A percentile compares a stretch with the other conserved stretches of the same genome.
These are phyloP conservation scores for Sebastiscus albofasciatus DNA, from an alignment of 2,797 vertebrate genomes.

Conservation along the genomic window DNA sequence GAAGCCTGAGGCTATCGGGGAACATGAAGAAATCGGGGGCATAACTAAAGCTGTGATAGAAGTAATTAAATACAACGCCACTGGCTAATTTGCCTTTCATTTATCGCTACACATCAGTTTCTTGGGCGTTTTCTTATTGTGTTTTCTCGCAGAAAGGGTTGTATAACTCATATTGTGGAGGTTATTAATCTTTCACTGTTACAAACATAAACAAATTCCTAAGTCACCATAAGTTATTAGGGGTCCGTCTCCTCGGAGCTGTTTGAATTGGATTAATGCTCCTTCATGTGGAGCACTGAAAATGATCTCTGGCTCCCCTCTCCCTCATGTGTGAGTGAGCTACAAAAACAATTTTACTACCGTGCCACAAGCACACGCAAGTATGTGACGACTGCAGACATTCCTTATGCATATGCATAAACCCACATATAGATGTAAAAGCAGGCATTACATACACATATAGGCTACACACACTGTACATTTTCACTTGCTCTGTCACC, in stretches of 20 bases:
- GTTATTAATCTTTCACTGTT: conserved; percentile 72
- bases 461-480: background rate
- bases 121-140: conserved; percentile 31
- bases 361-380: conserved; percentile 20
- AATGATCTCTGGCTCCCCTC: conserved; percentile 46
- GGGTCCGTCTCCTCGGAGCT: conserved; percentile 63
- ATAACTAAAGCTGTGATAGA: conserved; percentile 69
- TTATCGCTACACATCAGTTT: conserved; percentile 62
- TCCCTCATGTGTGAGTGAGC: conserved; percentile 53
- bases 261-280: conserved; percentile 72
- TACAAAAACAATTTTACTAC: conserved; percentile 50
- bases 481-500: conserved; percentile 1
- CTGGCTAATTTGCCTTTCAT: conserved; percentile 67
- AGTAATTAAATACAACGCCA: conserved; percentile 74
- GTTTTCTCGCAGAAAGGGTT: conserved; percentile 32
- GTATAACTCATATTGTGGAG: conserved; percentile 39
- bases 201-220: conserved; percentile 75
- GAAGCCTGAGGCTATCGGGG: conserved; percentile 50
- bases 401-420: conserved; percentile 10
- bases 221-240: conserved; percentile 74
- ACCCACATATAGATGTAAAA: background rate
- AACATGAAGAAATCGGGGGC: conserved; percentile 62
- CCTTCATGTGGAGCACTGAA: conserved; percentile 61
- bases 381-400: conserved; percentile 4
- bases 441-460: background rate